These are phyloP conservation scores for Oceanites oceanicus DNA, from an alignment of 2,113 vertebrate species.

Conservation along the genomic window DNA sequence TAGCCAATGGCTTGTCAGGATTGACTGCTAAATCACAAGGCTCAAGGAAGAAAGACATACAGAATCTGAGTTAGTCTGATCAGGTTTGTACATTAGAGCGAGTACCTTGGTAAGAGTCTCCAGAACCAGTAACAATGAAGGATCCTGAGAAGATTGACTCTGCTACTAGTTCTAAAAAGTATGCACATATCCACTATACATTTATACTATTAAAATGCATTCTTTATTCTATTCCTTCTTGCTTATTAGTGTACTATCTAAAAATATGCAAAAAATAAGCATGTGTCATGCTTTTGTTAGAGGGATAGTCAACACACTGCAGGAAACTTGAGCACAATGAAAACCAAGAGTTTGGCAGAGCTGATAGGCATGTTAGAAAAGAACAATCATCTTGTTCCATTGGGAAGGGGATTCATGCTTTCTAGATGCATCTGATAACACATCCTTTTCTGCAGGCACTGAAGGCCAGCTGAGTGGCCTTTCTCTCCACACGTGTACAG, in stretches of 20 bases:
- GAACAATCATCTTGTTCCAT: background rate
- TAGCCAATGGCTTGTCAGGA: background rate
- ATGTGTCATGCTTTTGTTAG: background rate
- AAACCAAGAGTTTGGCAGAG: background rate
- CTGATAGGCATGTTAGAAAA: background rate
- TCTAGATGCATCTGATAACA: background rate
- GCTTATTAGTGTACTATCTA: background rate
- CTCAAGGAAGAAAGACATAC: background rate
- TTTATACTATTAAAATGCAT: background rate
- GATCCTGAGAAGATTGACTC: background rate
- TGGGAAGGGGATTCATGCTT: background rate
- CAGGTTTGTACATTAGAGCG: background rate
- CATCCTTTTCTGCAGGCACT: background rate
- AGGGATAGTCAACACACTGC: background rate
- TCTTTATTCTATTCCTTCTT: background rate
- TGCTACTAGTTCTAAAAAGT: background rate
- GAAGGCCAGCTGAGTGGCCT: background rate
- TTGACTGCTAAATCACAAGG: background rate
- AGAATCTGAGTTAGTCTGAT: background rate
- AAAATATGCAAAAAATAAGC: background rate
- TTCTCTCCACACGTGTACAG: fast-evolving
- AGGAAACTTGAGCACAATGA: background rate
- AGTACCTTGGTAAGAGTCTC: background rate
- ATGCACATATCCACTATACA: background rate
- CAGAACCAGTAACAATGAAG: background rate